These are phyloP conservation scores for Tipula unca DNA, from an alignment of 2,888 invertebrate genomes.

Conservation along the genomic window DNA sequence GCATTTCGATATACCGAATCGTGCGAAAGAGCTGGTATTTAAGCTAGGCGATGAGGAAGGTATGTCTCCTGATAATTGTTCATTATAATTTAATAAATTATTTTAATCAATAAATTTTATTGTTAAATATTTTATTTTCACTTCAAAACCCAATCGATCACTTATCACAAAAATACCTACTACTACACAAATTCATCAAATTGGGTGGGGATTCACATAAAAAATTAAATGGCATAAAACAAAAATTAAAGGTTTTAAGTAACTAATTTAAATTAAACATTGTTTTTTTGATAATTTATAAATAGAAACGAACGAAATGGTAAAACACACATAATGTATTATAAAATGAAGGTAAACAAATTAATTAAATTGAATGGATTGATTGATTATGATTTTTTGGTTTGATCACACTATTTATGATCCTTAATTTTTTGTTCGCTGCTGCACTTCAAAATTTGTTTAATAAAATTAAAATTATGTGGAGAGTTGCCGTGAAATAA, in stretches of 20 bases:
- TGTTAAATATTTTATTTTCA: background rate
- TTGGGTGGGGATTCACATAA: background rate
- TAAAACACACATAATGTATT: background rate
- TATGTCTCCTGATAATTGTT: constrained; percentile 32
- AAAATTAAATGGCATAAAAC: background rate
- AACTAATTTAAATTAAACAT: background rate
- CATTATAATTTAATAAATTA: background rate
- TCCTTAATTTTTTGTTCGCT: background rate
- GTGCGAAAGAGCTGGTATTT: constrained; percentile 83
- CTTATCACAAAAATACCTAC: background rate
- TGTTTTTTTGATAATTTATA: background rate
- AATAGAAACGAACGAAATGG: background rate
- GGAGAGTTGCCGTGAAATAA: background rate
- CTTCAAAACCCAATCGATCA: background rate
- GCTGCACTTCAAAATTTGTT: background rate
- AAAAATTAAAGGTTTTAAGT: background rate
- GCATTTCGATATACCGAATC: constrained; percentile 92
- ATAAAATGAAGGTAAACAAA: background rate
- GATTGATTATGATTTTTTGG: background rate
- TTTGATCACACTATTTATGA: background rate
- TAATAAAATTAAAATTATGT: background rate
- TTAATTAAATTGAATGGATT: background rate
- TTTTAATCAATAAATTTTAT: background rate
- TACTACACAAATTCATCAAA: background rate
- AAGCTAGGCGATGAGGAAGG: constrained; percentile 50